Base-by-base conservation (phyloP, 2,113 vertebrate species). In the Stegostoma tigrinum region DNA sequence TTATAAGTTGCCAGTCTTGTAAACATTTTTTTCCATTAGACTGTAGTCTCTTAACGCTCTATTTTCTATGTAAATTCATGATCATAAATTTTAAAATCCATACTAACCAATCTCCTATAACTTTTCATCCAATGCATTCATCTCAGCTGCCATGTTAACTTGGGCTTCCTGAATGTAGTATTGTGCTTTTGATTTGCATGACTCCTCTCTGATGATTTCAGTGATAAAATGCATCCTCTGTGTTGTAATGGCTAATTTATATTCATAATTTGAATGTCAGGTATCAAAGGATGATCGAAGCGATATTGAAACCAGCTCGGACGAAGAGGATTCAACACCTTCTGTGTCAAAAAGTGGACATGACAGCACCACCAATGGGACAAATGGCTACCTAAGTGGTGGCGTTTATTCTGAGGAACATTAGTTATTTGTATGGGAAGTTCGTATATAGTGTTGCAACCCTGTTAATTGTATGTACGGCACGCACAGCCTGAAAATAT, bases 241-340 rank as follows among this genome's bases (percentile, higher is more conserved):
- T 80, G 95, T 1, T 14, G 1, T 52, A 1, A 67, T 83, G 2
- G 5, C 42, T 86, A 24, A 42, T 27, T 66, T 27, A 15, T 8
- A 86, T 64, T 45, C 52, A 45, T n/a, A 83, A n/a, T 68, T 42
- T 95, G 24, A 52, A 95, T 52, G 30, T 95, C 97, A 99, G 99
- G 98, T 99, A 96, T 98, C 98, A 96, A 99, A 99, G 97, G 99
- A 99, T 96, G 98, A 98, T 96, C 98, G 98, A 96, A 99, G 99
- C 95, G 99, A 99, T 96, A 98, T 99, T 27, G 99, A 99, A 97
- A 99, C 98, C 95, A 99, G 99, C 97, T 99, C 99, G 91, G 99
- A 99, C 66, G 99, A 99, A 96, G 99, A 99, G 10, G 98, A 98
- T 96, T 97, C 97, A 45, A 97, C 97, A 95, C n/a, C 27, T 75